phyloP scores from a whole-genome alignment of 2,888 invertebrate species.

The Drosophila longiperda region DNA sequence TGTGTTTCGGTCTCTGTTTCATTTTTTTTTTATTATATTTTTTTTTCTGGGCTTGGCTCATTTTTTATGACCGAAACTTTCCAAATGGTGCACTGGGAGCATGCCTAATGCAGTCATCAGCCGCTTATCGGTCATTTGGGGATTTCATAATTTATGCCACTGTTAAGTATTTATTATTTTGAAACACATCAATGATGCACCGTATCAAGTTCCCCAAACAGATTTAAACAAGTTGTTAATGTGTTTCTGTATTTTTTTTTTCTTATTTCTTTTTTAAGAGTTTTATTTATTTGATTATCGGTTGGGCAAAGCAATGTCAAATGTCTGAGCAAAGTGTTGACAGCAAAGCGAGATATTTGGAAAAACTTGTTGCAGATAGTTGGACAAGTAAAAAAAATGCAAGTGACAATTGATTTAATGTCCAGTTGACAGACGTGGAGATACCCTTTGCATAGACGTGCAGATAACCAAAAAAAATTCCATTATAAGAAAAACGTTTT shows the following conservation, averaged over 20 bases:
- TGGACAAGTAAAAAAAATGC: slow-evolving; percentile 10
- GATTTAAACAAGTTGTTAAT: slow-evolving; percentile 9
- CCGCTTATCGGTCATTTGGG: slow-evolving; percentile 53
- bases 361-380: slow-evolving; percentile 15
- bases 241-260: not conserved
- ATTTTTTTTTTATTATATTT: not conserved
- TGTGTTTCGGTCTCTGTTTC: slow-evolving; percentile 2
- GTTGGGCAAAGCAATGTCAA: slow-evolving; percentile 57
- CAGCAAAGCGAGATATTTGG: slow-evolving; percentile 40
- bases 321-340: slow-evolving; percentile 66
- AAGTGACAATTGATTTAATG: slow-evolving; percentile 2
- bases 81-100: slow-evolving; percentile 39
- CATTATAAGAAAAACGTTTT: not conserved
- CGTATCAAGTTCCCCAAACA: slow-evolving; percentile 35
- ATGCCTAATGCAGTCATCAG: slow-evolving; percentile 68
- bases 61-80: slow-evolving; percentile 50
- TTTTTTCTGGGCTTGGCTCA: slow-evolving; percentile 4
- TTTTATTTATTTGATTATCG: slow-evolving; percentile 55
- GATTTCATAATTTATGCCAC: slow-evolving; percentile 57
- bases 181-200: slow-evolving; percentile 36
- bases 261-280: slow-evolving; percentile 56
- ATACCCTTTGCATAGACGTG: not conserved
- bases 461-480: too few species aligned
- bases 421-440: not conserved
- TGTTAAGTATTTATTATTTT: slow-evolving; percentile 37